Percentiles rank a stretch among this genome's conserved stretches.
phyloP scores from a whole-genome alignment of 2,888 invertebrate genomes.

The Ypsolopha scabrella region DNA sequence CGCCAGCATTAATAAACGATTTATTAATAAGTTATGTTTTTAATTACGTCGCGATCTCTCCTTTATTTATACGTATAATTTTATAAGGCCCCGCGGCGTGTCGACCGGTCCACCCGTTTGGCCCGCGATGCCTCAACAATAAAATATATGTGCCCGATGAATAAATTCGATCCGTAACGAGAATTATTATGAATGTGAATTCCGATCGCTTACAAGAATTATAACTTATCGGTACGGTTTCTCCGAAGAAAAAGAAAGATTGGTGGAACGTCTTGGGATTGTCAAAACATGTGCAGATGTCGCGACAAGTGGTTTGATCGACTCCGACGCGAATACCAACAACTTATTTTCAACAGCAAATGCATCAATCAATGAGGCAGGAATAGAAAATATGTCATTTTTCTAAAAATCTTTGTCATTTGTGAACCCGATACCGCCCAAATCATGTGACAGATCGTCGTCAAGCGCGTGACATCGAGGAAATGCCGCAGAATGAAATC shows the following conservation, averaged over 20 bases:
- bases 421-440: slow-evolving; percentile 43
- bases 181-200: slow-evolving; percentile 51
- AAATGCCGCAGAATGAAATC: slow-evolving; percentile 10
- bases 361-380: too few relatives aligned
- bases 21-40: slow-evolving; percentile 69
- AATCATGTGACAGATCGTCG: slow-evolving; percentile 49
- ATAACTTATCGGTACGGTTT: slow-evolving; percentile 5
- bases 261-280: too few relatives aligned
- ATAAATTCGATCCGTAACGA: slow-evolving; percentile 66
- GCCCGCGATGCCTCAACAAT: slow-evolving; percentile 37
- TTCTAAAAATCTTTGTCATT: not conserved
- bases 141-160: slow-evolving; percentile 55
- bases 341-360: too few relatives aligned
- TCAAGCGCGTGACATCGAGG: not conserved
- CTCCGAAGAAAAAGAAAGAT: not conserved
- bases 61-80: slow-evolving; percentile 67
- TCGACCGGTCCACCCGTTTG: too few relatives aligned
- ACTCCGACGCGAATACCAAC: too few relatives aligned
- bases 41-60: slow-evolving; percentile 58
- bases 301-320: not conserved
- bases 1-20: slow-evolving; percentile 62
- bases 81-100: slow-evolving; percentile 62
- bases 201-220: slow-evolving; percentile 22
- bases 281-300: not conserved
- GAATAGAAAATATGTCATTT: too few relatives aligned